Percentiles rank a stretch among this genome's conserved stretches.
These are phyloP conservation scores for Paramormyrops kingsleyae DNA, from an alignment of 2,113 vertebrate genomes.

Conservation along the genomic window DNA sequence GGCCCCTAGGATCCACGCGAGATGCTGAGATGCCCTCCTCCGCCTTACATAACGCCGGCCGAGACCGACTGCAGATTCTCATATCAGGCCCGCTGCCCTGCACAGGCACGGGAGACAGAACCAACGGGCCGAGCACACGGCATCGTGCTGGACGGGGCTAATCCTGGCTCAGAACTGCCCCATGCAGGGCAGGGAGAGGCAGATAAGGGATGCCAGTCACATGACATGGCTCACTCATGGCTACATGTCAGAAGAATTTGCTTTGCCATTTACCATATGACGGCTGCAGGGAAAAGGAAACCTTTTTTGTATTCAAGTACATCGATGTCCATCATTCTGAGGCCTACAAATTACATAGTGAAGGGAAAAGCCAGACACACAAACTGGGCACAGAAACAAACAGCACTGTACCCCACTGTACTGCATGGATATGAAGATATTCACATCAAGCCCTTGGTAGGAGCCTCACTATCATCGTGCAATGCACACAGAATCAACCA, in stretches of 20 bases:
- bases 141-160: background rate
- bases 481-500: constrained; percentile 8
- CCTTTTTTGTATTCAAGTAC: constrained; percentile 13
- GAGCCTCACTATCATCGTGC: constrained; percentile 23
- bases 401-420: background rate
- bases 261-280: background rate
- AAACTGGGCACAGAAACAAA: constrained; percentile 9
- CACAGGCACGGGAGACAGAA: background rate
- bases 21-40: background rate
- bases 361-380: background rate
- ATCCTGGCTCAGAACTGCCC: background rate
- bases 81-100: background rate
- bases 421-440: background rate
- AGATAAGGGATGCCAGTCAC: constrained; percentile 8
- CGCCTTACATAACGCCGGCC: background rate
- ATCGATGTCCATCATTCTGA: background rate
- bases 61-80: background rate
- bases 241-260: background rate
- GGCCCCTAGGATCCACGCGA: background rate
- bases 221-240: background rate
- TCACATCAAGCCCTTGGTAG: constrained; percentile 1
- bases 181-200: constrained; percentile 5
- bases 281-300: background rate
- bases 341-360: background rate
- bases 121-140: background rate